Conservation (phyloP, 2,888 invertebrate genomes). For the Athetis lepigone region DNA sequence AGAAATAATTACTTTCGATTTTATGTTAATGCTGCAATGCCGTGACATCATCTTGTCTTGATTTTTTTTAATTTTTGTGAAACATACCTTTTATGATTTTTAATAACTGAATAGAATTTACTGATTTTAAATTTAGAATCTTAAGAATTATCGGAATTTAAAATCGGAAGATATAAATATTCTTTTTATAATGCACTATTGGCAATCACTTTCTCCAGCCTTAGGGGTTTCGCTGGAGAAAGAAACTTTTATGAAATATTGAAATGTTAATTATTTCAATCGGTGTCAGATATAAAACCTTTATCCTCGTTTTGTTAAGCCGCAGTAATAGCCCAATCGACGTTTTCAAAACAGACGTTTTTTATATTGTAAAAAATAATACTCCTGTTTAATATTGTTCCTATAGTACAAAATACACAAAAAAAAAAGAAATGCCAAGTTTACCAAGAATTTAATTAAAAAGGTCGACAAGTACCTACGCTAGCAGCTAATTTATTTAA, state of each 20-base stretch:
- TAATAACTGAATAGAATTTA: no score
- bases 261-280: slow-evolving; percentile 21
- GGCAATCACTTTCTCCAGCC: slow-evolving; percentile 35
- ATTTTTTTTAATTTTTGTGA: no score
- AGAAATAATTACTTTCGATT: no score
- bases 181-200: slow-evolving; percentile 2
- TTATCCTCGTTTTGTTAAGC: background rate
- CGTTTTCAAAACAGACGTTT: no score
- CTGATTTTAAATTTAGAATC: no score
- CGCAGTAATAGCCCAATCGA: background rate
- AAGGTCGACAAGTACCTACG: slow-evolving; percentile 34
- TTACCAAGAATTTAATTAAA: slow-evolving; percentile 9
- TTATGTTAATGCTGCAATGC: no score
- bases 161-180: no score
- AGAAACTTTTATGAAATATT: slow-evolving; percentile 21
- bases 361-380: background rate
- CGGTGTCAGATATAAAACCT: slow-evolving; percentile 7
- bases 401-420: background rate
- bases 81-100: no score
- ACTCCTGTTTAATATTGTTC: background rate
- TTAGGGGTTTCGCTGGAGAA: slow-evolving; percentile 7
- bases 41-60: background rate
- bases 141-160: no score
- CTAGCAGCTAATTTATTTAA: slow-evolving; percentile 28
- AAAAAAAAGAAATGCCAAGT: slow-evolving; percentile 5